phyloP scores from a whole-genome alignment of 2,888 invertebrate genomes.

The Drosophila lutescens region DNA sequence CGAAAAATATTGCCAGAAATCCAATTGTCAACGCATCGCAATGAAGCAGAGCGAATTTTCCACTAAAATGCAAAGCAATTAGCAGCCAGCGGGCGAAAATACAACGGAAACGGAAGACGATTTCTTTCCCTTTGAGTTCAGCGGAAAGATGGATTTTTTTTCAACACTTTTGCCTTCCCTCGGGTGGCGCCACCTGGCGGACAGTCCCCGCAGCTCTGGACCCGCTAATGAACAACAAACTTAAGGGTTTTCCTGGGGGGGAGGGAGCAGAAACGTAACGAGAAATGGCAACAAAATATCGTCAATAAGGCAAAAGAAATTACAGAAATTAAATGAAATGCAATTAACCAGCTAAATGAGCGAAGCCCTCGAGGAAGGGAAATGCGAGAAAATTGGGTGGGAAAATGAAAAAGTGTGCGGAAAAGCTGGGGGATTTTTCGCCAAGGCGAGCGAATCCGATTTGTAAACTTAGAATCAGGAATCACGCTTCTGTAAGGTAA shows the following conservation, averaged over 20 bases:
- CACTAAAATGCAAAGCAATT: conserved; percentile 40
- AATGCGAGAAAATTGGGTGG: conserved; percentile 5
- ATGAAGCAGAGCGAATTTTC: conserved; percentile 5
- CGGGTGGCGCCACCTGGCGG: conserved; percentile 45
- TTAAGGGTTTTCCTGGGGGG: conserved; percentile 19
- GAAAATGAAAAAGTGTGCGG: conserved; percentile 1
- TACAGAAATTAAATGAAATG: conserved; percentile 69
- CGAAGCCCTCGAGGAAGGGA: conserved; percentile 17
- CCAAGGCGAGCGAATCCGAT: not conserved
- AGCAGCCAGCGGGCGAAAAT: conserved; percentile 4
- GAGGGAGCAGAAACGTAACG: not conserved
- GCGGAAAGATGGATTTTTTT: conserved; percentile 4
- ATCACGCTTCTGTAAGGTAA: conserved; percentile 12
- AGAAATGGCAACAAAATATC: conserved; percentile 46
- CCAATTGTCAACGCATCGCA: conserved; percentile 58
- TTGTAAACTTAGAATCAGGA: conserved; percentile 22
- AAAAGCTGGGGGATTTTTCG: not conserved
- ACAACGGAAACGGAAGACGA: conserved; percentile 17
- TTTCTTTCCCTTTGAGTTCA: conserved; percentile 10
- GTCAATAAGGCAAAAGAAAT: conserved; percentile 53
- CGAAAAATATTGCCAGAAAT: conserved; percentile 70
- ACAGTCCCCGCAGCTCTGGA: conserved; percentile 37
- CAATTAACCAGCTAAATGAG: conserved; percentile 72
- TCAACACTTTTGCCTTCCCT: conserved; percentile 12
- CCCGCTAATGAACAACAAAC: conserved; percentile 72